phyloP scores from a whole-genome alignment of 2,888 invertebrate species.

The Pollenia angustigena region DNA sequence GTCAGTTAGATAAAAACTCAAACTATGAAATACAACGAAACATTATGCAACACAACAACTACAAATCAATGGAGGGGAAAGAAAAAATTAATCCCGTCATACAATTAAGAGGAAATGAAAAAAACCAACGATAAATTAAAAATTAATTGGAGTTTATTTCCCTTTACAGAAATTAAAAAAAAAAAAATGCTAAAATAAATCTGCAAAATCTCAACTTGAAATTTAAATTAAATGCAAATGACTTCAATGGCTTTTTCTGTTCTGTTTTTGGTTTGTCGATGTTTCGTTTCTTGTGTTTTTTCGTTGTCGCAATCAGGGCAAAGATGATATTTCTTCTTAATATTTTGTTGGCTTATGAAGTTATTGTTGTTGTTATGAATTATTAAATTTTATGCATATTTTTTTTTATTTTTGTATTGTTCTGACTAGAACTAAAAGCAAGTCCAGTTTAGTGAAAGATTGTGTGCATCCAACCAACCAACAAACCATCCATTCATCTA shows the following conservation, averaged over 20 bases:
- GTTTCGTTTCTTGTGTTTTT: constrained; percentile 2
- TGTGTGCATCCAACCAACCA: constrained; percentile 6
- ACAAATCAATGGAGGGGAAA: not conserved
- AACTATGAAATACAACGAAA: constrained; percentile 59
- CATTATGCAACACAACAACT: constrained; percentile 59
- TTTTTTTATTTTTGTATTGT: constrained; percentile 4
- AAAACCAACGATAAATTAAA: constrained; percentile 37
- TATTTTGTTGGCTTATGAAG: not conserved
- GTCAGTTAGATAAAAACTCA: constrained; percentile 43
- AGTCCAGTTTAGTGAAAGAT: constrained; percentile 34
- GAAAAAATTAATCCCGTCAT: constrained; percentile 17
- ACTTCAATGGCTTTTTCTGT: constrained; percentile 58
- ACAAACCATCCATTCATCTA: not conserved
- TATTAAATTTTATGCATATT: constrained; percentile 60
- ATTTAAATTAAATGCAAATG: constrained; percentile 67
- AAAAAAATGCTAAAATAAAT: constrained; percentile 28
- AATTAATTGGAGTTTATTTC: constrained; percentile 65
- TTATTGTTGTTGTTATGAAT: constrained; percentile 46
- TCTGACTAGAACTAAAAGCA: constrained; percentile 42
- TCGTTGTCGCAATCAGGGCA: constrained; percentile 22
- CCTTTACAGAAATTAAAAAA: constrained; percentile 26
- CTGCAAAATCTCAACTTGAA: constrained; percentile 56
- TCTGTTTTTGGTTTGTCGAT: constrained; percentile 16
- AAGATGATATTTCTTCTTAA: constrained; percentile 11
- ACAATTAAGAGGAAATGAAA: constrained; percentile 43